phyloP scores from a whole-genome alignment of 2,888 invertebrate genomes.

The Vannuccia rotundouncinata region DNA sequence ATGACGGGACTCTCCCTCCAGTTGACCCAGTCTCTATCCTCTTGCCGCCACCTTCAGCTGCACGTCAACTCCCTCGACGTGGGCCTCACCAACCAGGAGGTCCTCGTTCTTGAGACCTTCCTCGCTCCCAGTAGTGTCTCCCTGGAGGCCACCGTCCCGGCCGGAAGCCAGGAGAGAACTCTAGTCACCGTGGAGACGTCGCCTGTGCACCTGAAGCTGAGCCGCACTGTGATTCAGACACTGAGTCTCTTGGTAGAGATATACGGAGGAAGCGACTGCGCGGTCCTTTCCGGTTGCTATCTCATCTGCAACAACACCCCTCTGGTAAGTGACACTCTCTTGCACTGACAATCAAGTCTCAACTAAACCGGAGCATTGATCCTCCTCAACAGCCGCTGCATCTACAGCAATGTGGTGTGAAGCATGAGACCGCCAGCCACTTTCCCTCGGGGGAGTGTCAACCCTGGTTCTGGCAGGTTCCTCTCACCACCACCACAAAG shows the following conservation, averaged over 20 bases:
- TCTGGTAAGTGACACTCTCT: neutral
- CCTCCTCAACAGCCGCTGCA: neutral
- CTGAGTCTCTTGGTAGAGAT: neutral
- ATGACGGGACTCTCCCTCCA: neutral
- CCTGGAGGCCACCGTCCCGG: neutral
- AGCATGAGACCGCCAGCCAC: neutral
- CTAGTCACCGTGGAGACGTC: neutral
- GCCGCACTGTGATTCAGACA: neutral
- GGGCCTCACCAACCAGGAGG: neutral
- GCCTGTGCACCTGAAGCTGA: neutral
- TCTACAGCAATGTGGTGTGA: neutral
- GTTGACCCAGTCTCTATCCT: neutral
- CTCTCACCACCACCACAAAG: neutral
- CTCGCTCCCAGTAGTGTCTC: neutral
- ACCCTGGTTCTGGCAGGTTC: slow-evolving; percentile 6
- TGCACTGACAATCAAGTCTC: no score
- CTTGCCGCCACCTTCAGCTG: neutral
- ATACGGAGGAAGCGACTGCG: neutral
- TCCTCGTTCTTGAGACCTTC: neutral
- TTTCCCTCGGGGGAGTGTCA: neutral
- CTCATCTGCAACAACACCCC: neutral
- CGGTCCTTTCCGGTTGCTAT: neutral
- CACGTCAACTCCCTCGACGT: neutral
- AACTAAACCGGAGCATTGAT: no score
- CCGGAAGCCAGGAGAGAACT: neutral